Conservation (phyloP, 2,888 invertebrate species). For the Dasysyrphus albostriatus region DNA sequence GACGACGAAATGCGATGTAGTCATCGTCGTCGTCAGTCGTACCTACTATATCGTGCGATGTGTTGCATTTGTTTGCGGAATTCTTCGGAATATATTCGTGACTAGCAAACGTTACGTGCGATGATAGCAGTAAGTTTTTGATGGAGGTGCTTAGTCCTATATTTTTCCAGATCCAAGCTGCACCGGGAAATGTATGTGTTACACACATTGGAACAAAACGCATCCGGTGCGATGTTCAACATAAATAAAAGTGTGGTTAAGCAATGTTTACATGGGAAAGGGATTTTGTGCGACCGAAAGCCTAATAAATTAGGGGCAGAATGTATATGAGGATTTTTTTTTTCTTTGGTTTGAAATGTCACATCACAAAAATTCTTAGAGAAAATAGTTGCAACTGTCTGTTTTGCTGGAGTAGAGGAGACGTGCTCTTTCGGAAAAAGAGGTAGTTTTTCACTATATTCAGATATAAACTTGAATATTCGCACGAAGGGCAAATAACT, state of each 20-base stretch:
- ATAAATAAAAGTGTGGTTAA: constrained; percentile 73
- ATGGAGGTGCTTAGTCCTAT: constrained; percentile 16
- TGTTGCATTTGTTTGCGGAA: constrained; percentile 68
- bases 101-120: constrained; percentile 69
- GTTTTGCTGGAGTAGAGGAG: constrained; percentile 8
- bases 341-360: constrained; percentile 30
- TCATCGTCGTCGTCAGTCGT: not conserved
- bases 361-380: constrained; percentile 41
- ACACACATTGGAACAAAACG: constrained; percentile 67
- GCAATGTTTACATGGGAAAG: constrained; percentile 68
- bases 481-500: not conserved
- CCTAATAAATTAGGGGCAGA: constrained; percentile 47
- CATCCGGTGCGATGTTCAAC: constrained; percentile 74
- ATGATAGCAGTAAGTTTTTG: constrained; percentile 42
- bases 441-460: not conserved
- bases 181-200: constrained; percentile 22
- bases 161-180: not conserved
- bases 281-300: constrained; percentile 45
- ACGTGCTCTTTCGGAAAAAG: not conserved
- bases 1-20: not conserved
- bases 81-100: constrained; percentile 66
- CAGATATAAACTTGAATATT: constrained; percentile 5
- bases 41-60: constrained; percentile 1
- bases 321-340: not conserved
- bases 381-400: constrained; percentile 27